Evolutionary conservation across 2,888 invertebrate species (phyloP), one percentile per base, ranked within the genome.

Genomic region (Philereme vetulata): DNA sequence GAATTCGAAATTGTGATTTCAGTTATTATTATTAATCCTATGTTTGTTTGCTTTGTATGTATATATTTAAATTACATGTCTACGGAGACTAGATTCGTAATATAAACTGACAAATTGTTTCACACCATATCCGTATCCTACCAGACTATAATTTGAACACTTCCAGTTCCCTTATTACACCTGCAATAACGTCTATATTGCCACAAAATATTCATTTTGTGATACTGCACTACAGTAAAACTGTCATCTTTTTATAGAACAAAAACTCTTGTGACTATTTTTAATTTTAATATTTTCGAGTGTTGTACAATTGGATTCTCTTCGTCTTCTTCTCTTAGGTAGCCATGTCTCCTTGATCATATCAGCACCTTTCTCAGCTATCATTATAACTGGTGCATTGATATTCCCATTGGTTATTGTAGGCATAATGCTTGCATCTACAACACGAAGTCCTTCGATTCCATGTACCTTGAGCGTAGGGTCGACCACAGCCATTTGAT

Each of bases 341-440:
- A 93, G 72, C 96, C 96, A 96, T 40, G 94, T 90, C 51, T 94
- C 93, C 78, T 96, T 96, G 40, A 97, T 94, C 86, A 97, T 81
- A 82, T 97, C 97, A 1, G 97, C 94, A 0, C 95, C 97, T 77
- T 97, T 97, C 78, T 97, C 97, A 0, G 93, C 97, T 32, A 97
- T 96, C 97, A 97, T 97, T 36, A 97, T 95, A 0, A 95, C 95
- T 0, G 97, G 97, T 0, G 97, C 97, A 74, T 97, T 97, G 21
- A 96, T 97, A 75, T 97, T 97, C 0, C 97, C 97, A 77, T 95
- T 97, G 0, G 97, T 96, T 42, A 97, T 95, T 1, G 95, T 93
- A 0, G 97, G 97, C 97, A 97, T 97, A 65, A 97, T 95, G 65
- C 96, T 96, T 0, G 97, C 97, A 75, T 97, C 97, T 60, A 97